These are phyloP conservation scores for Nomada ferruginata DNA, from an alignment of 2,888 invertebrate species.

Conservation along the genomic window DNA sequence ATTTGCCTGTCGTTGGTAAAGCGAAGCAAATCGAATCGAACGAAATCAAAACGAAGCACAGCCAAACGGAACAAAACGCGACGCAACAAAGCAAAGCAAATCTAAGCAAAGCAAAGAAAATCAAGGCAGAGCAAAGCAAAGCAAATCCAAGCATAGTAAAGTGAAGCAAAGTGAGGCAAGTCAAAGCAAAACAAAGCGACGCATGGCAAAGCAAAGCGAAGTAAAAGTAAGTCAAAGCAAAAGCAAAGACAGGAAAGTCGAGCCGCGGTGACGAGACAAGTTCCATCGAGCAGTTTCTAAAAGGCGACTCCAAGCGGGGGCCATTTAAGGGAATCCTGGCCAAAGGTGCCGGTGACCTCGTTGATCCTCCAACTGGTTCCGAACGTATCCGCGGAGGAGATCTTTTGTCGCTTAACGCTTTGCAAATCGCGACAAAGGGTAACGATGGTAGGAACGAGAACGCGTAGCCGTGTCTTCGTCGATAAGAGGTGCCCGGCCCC, in stretches of 20 bases:
- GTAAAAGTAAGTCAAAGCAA: neutral
- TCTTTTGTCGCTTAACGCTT: constrained; percentile 60
- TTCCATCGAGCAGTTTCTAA: constrained; percentile 72
- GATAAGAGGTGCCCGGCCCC: constrained; percentile 28
- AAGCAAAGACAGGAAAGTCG: constrained; percentile 57
- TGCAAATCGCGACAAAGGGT: constrained; percentile 53
- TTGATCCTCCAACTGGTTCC: constrained; percentile 72
- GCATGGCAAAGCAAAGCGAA: neutral
- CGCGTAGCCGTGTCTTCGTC: constrained; percentile 20
- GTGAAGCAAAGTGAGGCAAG: neutral
- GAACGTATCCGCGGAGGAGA: constrained; percentile 47
- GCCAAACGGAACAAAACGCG: no score
- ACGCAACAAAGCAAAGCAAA: no score
- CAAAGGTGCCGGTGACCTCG: constrained; percentile 72
- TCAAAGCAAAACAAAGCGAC: constrained; percentile 4
- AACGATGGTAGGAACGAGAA: constrained; percentile 20
- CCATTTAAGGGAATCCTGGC: constrained; percentile 81
- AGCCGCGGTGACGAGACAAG: constrained; percentile 59
- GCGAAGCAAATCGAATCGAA: neutral
- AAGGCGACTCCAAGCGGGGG: constrained; percentile 78
- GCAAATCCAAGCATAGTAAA: no score
- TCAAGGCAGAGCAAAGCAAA: no score
- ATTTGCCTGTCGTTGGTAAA: neutral
- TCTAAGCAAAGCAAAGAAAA: no score
- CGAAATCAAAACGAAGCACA: no score